A percentile compares a stretch with the other conserved stretches of the same genome.
Conservation (phyloP, 2,888 invertebrate genomes). For the Cistogaster globosa region DNA sequence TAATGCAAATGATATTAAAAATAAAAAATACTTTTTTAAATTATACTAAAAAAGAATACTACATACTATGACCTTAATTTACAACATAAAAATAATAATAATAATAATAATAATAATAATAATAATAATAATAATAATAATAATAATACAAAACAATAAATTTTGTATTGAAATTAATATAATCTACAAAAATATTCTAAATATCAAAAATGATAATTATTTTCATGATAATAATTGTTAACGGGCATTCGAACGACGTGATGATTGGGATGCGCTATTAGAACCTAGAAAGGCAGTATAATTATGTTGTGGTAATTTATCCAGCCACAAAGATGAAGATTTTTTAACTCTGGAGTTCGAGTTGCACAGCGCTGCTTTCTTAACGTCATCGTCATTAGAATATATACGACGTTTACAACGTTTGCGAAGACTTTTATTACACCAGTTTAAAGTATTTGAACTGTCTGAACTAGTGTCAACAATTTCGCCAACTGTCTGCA, state of each 20-base stretch:
- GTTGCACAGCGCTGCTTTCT: background rate
- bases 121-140: too few species aligned
- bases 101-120: too few species aligned
- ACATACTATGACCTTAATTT: too few species aligned
- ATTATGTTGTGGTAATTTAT: slow-evolving; percentile 34
- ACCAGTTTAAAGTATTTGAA: background rate
- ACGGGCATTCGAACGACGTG: background rate
- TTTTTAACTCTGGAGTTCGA: background rate
- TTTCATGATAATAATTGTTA: background rate
- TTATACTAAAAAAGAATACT: too few species aligned
- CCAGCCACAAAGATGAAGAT: background rate
- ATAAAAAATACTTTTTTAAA: too few species aligned
- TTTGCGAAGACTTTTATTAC: background rate
- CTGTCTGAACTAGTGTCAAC: background rate
- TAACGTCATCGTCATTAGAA: background rate
- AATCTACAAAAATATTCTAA: too few species aligned
- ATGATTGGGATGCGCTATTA: background rate
- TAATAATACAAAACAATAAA: too few species aligned
- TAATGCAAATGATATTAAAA: too few species aligned
- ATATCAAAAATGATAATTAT: background rate
- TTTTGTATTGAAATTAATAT: too few species aligned
- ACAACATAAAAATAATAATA: too few species aligned
- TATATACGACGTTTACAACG: background rate
- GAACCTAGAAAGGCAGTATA: background rate
- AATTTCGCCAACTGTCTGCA: background rate